Conservation (phyloP, 2,113 vertebrate genomes). For the Fukomys damarensis region DNA sequence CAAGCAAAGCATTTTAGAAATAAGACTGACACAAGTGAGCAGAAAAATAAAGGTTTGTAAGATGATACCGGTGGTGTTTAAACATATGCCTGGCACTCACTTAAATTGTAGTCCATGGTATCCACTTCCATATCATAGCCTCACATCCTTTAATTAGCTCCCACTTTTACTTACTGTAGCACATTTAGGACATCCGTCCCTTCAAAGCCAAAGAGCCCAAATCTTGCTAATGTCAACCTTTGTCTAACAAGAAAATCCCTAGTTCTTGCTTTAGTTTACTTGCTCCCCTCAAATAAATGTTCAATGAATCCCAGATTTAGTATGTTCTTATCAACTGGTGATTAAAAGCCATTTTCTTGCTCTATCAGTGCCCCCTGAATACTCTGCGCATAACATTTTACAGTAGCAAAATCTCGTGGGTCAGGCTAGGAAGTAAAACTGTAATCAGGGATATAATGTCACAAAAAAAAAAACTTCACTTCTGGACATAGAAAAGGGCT, state of each 20-base stretch:
- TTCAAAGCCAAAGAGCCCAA: not conserved
- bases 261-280: not conserved
- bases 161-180: not conserved
- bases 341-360: too few species aligned
- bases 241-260: not conserved
- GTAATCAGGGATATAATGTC: not conserved
- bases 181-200: fast-evolving
- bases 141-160: not conserved
- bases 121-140: not conserved
- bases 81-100: fast-evolving
- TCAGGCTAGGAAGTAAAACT: not conserved
- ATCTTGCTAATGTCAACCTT: not conserved
- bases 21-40: too few species aligned
- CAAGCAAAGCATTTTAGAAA: not conserved
- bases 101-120: fast-evolving
- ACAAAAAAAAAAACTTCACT: not conserved
- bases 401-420: not conserved
- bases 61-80: not conserved
- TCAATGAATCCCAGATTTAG: not conserved
- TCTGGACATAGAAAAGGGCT: not conserved
- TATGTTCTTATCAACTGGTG: not conserved
- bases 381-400: fast-evolving
- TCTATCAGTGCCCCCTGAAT: not conserved
- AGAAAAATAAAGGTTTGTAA: fast-evolving
- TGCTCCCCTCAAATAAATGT: not conserved